These are phyloP conservation scores for Opisthograptis luteolata DNA, from an alignment of 2,888 invertebrate species.

Conservation along the genomic window DNA sequence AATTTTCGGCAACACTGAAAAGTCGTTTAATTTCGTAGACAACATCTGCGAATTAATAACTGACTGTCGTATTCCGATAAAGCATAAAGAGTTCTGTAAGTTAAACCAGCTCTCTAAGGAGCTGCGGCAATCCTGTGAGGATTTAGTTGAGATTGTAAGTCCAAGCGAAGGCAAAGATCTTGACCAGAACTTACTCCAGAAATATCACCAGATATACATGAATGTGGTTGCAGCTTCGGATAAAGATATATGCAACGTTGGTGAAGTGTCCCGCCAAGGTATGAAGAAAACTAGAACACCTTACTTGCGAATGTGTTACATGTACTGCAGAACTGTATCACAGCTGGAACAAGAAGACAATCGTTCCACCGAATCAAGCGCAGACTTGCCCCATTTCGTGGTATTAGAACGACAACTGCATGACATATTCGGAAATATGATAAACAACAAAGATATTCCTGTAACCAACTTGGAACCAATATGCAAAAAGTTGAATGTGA, in stretches of 20 bases:
- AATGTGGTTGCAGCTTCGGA: slow-evolving; percentile 77
- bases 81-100: slow-evolving; percentile 79
- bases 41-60: slow-evolving; percentile 73
- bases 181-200: slow-evolving; percentile 68
- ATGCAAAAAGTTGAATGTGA: slow-evolving; percentile 88
- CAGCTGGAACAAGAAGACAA: slow-evolving; percentile 74
- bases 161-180: slow-evolving; percentile 49
- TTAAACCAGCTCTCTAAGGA: slow-evolving; percentile 74
- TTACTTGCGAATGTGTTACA: slow-evolving; percentile 82
- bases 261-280: slow-evolving; percentile 66
- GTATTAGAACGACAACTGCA: slow-evolving; percentile 82
- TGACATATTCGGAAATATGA: slow-evolving; percentile 86
- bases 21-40: slow-evolving; percentile 72
- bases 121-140: slow-evolving; percentile 77
- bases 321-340: slow-evolving; percentile 84
- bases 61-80: slow-evolving; percentile 76
- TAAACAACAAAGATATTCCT: slow-evolving; percentile 87
- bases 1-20: slow-evolving; percentile 76
- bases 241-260: slow-evolving; percentile 73
- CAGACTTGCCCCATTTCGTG: slow-evolving; percentile 75
- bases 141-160: slow-evolving; percentile 67
- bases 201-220: slow-evolving; percentile 79
- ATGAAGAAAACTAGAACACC: slow-evolving; percentile 70
- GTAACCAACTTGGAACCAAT: slow-evolving; percentile 88
- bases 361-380: slow-evolving; percentile 46